Conservation (phyloP, 2,888 invertebrate genomes). For the Lasioglossum calceatum region DNA sequence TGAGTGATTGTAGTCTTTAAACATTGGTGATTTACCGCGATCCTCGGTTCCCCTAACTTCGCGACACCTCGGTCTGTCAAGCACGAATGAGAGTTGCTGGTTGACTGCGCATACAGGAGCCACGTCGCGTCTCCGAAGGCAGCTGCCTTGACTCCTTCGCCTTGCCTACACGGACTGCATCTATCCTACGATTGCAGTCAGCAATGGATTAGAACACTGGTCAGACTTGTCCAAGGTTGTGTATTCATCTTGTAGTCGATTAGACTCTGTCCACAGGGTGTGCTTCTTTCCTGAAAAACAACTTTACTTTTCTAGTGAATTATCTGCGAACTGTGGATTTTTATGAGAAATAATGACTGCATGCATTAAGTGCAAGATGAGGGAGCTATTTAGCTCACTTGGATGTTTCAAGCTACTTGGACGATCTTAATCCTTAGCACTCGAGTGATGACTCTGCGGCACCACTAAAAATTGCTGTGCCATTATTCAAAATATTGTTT, state of each 20-base stretch:
- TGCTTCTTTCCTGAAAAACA: neutral
- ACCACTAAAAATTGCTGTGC: no score
- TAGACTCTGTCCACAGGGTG: neutral
- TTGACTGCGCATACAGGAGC: constrained; percentile 75
- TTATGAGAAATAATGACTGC: neutral
- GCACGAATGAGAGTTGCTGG: constrained; percentile 78
- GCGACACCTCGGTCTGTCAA: constrained; percentile 13
- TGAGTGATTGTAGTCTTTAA: neutral
- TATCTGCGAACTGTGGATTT: neutral
- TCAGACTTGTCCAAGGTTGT: constrained; percentile 62
- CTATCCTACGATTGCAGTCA: constrained; percentile 68
- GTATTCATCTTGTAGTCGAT: neutral
- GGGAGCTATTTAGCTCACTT: no score
- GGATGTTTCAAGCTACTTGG: neutral
- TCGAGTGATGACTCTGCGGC: no score
- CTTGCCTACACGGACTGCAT: constrained; percentile 69
- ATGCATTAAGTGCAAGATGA: no score
- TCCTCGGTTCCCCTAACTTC: neutral
- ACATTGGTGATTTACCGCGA: neutral
- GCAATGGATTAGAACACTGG: constrained; percentile 71
- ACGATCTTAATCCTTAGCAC: neutral
- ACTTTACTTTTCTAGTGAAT: neutral
- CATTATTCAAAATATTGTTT: no score
- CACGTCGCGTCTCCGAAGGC: constrained; percentile 76
- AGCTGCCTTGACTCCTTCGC: constrained; percentile 76